Evolutionary conservation across 2,797 vertebrate species (phyloP).

Genomic region (Spinus olivaceus): DNA sequence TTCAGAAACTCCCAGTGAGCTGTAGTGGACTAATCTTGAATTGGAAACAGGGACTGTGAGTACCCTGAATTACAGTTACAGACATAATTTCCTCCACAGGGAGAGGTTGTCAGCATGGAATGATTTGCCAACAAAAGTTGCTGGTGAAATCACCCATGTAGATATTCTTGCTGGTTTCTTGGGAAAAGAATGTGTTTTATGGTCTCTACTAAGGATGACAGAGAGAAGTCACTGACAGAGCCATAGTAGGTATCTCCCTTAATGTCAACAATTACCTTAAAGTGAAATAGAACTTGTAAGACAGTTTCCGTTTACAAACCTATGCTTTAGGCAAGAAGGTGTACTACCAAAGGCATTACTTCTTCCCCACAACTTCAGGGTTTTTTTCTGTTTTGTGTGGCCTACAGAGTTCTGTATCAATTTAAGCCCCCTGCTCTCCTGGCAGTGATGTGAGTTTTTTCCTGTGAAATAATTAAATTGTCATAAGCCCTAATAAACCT

Average conservation of each 20-base stretch:
- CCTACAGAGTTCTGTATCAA: not conserved
- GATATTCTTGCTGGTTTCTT: not conserved
- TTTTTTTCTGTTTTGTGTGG: not conserved
- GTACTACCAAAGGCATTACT: not conserved
- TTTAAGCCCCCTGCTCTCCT: not conserved
- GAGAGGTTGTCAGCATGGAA: not conserved
- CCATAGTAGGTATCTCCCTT: not conserved
- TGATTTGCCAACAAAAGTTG: not conserved
- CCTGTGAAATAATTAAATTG: not conserved
- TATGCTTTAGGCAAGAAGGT: not conserved
- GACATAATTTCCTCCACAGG: not conserved
- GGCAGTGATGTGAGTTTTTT: not conserved
- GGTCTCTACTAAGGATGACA: not conserved
- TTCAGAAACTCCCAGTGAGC: not conserved
- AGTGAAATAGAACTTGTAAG: not conserved
- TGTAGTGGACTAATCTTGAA: not conserved
- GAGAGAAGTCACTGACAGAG: not conserved
- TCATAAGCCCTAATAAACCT: not conserved
- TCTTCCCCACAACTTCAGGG: not conserved
- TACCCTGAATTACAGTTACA: not conserved
- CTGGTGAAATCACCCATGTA: conserved; percentile 6
- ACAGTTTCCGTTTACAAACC: not conserved
- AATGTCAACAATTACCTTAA: not conserved
- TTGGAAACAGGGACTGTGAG: not conserved
- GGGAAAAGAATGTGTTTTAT: not conserved